These are phyloP conservation scores for Lepidurus packardi DNA, from an alignment of 1,140 invertebrate species.

Conservation along the genomic window DNA sequence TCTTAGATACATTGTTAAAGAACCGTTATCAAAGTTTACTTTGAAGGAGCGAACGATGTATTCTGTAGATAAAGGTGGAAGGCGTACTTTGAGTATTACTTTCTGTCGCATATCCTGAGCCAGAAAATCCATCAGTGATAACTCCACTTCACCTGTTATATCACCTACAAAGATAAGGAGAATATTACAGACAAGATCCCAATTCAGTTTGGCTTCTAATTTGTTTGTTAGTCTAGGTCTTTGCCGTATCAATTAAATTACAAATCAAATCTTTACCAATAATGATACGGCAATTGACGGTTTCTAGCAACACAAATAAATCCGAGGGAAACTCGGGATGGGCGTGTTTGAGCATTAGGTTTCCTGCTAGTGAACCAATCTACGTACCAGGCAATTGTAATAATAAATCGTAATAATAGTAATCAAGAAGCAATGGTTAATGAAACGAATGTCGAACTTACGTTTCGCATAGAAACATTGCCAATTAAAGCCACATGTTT, in stretches of 20 bases:
- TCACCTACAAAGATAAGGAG: constrained; percentile 18
- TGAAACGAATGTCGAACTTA: constrained; percentile 34
- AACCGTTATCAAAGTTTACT: constrained; percentile 33
- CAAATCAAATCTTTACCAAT: constrained; percentile 48
- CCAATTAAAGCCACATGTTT: constrained; percentile 41
- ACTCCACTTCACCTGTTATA: constrained; percentile 27
- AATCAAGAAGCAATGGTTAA: neutral
- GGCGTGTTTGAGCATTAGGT: constrained; percentile 67
- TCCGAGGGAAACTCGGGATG: constrained; percentile 69
- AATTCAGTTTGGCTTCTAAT: too few species aligned
- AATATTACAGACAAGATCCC: too few species aligned
- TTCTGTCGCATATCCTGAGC: constrained; percentile 56
- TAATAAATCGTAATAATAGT: neutral
- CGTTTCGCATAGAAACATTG: constrained; percentile 43
- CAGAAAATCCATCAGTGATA: constrained; percentile 52
- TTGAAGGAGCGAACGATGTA: constrained; percentile 45
- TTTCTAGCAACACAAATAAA: constrained; percentile 63
- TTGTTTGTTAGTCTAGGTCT: too few species aligned
- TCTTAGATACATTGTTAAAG: neutral
- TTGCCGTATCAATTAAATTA: too few species aligned
- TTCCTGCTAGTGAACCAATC: constrained; percentile 69
- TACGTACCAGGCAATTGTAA: constrained; percentile 39
- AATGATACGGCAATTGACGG: constrained; percentile 56
- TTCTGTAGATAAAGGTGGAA: constrained; percentile 46
- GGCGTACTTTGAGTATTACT: constrained; percentile 54